Conservation (phyloP, 2,113 vertebrate species). For the Climacteris rufus region DNA sequence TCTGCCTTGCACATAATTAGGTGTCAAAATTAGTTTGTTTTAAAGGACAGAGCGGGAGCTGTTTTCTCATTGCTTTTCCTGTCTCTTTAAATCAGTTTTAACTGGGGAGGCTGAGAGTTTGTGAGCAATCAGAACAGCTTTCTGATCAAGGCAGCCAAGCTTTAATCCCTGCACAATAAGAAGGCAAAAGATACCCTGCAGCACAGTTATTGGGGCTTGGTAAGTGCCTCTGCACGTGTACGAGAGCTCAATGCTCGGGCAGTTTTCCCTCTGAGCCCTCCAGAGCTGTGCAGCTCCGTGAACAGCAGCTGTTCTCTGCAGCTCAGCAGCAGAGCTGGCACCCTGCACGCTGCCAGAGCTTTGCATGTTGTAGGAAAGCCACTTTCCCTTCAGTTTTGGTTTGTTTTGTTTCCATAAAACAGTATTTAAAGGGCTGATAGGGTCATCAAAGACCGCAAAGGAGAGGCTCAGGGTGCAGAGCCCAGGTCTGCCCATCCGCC, state of each 20-base stretch:
- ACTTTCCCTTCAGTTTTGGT: not conserved
- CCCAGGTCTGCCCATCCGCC: too few species aligned
- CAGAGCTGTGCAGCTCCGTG: not conserved
- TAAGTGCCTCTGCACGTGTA: not conserved
- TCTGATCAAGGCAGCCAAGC: not conserved
- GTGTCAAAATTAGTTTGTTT: not conserved
- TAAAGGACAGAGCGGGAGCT: not conserved
- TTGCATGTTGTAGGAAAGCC: accelerated
- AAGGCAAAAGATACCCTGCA: not conserved
- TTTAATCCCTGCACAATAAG: not conserved
- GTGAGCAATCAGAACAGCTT: not conserved
- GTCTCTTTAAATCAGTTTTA: not conserved
- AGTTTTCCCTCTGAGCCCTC: not conserved
- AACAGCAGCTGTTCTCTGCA: not conserved
- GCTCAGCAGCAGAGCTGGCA: not conserved
- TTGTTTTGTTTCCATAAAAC: not conserved
- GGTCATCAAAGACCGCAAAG: not conserved
- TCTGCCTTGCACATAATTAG: not conserved
- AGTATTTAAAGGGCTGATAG: not conserved
- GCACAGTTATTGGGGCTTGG: not conserved
- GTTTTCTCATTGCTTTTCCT: not conserved
- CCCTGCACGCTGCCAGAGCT: not conserved
- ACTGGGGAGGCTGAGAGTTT: not conserved
- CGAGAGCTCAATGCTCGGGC: not conserved
- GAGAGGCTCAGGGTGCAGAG: not conserved